These are phyloP conservation scores for Eupeodes corollae DNA, from an alignment of 1,140 invertebrate genomes.

Conservation along the genomic window DNA sequence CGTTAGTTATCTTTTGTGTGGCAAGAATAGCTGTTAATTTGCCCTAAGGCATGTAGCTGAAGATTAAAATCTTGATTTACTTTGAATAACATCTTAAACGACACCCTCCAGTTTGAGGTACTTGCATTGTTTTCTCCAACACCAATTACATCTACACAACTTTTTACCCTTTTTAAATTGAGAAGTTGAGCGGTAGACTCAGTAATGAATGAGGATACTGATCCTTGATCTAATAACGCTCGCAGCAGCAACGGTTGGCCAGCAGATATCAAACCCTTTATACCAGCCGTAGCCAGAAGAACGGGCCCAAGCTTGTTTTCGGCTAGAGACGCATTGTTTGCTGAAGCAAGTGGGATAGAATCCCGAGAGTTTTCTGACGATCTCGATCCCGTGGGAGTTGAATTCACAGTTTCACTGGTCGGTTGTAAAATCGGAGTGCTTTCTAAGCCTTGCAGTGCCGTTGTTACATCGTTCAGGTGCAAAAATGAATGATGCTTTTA, in stretches of 20 bases:
- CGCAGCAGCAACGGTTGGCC: too few species aligned
- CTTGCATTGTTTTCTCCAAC: too few species aligned
- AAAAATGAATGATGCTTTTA: neutral
- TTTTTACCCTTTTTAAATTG: too few species aligned
- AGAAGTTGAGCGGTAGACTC: too few species aligned
- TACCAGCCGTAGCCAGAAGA: neutral
- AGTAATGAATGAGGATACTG: too few species aligned
- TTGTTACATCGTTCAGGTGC: neutral
- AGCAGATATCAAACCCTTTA: too few species aligned
- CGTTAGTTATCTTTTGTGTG: neutral
- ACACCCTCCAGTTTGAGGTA: too few species aligned
- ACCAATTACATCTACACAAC: too few species aligned
- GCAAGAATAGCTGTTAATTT: neutral
- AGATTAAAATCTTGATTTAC: neutral
- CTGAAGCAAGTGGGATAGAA: neutral
- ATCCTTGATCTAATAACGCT: too few species aligned
- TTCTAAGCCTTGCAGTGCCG: neutral
- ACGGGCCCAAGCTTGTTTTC: neutral
- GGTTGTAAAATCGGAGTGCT: too few species aligned
- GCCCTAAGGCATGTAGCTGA: neutral
- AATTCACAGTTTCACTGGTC: neutral
- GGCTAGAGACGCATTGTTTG: neutral
- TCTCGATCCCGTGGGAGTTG: too few species aligned
- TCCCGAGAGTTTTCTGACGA: neutral
- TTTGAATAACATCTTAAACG: too few species aligned